Percentiles rank a stretch among this genome's conserved stretches.
phyloP scores from a whole-genome alignment of 2,888 invertebrate genomes.

The Tholera decimalis region DNA sequence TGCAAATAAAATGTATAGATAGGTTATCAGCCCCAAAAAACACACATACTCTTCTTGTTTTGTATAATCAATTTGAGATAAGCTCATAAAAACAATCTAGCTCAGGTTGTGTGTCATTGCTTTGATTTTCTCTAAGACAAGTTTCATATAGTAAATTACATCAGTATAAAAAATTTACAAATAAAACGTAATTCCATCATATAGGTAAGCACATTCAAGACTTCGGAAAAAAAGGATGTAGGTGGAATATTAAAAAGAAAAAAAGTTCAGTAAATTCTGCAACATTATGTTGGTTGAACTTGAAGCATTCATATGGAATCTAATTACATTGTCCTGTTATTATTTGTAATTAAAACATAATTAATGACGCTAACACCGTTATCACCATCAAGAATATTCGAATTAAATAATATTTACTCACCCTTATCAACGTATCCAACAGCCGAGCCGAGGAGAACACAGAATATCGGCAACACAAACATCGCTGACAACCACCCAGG shows the following conservation, averaged over 20 bases:
- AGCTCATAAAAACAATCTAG: neutral
- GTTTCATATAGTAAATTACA: neutral
- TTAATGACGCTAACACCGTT: neutral
- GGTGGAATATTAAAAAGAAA: neutral
- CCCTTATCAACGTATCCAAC: constrained; percentile 81
- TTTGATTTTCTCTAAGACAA: neutral
- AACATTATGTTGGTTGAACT: constrained; percentile 4
- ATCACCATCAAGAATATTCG: constrained; percentile 20
- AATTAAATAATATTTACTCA: constrained; percentile 64
- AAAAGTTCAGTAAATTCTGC: neutral
- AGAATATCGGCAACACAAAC: constrained; percentile 72
- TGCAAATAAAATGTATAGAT: neutral
- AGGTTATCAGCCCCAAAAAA: constrained; percentile 12
- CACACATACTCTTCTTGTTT: neutral
- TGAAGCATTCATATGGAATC: constrained; percentile 13
- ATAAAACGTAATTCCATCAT: neutral
- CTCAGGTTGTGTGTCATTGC: neutral
- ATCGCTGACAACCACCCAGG: constrained; percentile 71
- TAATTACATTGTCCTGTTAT: constrained; percentile 7
- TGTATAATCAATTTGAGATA: constrained; percentile 26
- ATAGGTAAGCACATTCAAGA: no score
- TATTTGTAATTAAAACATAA: constrained; percentile 2
- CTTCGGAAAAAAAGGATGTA: neutral
- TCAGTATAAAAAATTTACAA: neutral
- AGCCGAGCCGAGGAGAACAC: constrained; percentile 75